A percentile compares a stretch with the other conserved stretches of the same genome.
Conservation (phyloP, 2,113 vertebrate genomes). For the Falcunculus frontatus region DNA sequence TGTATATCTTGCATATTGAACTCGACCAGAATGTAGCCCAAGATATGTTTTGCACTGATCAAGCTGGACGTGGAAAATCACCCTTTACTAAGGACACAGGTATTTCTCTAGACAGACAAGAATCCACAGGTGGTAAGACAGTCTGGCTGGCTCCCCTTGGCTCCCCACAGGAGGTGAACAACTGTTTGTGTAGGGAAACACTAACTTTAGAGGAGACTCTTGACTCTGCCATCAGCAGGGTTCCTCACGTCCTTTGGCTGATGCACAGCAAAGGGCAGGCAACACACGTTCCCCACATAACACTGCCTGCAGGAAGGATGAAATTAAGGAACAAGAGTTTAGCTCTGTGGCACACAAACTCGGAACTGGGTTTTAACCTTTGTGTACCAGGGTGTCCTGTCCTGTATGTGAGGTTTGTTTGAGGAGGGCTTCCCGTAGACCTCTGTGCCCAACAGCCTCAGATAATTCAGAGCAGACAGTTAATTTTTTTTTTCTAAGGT, state of each 20-base stretch:
- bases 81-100: not conserved
- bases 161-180: not conserved
- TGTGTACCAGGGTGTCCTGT: not conserved
- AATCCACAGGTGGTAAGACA: not conserved
- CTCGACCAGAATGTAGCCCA: not conserved
- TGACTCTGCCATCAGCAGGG: not conserved
- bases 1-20: not conserved
- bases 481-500: not conserved
- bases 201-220: not conserved
- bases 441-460: not conserved
- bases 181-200: not conserved
- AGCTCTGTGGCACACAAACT: not conserved
- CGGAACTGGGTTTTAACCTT: not conserved
- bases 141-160: not conserved
- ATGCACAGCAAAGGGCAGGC: not conserved
- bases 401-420: not conserved
- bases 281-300: not conserved
- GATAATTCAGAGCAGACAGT: not conserved
- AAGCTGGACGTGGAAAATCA: not conserved
- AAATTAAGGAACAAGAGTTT: not conserved
- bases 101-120: not conserved
- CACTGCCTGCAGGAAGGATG: not conserved
- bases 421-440: not conserved
- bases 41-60: not conserved
- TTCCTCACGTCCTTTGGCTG: not conserved